Conservation (phyloP, 2,888 invertebrate genomes). For the Zele albiditarsus region DNA sequence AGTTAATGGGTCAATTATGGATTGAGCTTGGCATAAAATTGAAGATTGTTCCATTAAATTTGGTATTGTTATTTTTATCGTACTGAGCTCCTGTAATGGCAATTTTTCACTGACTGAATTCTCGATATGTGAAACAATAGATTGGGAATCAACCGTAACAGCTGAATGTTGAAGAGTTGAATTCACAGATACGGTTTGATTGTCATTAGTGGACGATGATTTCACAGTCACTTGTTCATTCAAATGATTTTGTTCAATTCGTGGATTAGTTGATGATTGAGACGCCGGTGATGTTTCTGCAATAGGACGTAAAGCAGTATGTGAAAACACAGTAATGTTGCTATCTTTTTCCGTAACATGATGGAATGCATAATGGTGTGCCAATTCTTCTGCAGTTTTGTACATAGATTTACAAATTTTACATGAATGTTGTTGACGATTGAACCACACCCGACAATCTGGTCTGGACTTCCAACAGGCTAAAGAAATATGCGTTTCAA, state of each 20-base stretch:
- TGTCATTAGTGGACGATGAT: background rate
- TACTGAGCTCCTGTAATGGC: background rate
- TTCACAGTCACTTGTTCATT: background rate
- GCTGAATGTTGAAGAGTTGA: background rate
- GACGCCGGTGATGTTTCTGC: background rate
- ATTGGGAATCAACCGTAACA: background rate
- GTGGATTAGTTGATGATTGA: background rate
- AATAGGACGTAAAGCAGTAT: background rate
- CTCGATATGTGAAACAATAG: background rate
- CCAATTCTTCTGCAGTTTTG: background rate
- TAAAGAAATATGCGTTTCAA: constrained; percentile 1
- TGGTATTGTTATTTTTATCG: background rate
- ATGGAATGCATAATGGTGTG: background rate
- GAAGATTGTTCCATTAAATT: background rate
- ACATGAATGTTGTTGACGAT: background rate
- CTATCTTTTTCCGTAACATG: background rate
- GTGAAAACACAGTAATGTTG: background rate
- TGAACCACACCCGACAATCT: constrained; percentile 13
- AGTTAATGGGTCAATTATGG: background rate
- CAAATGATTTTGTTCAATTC: background rate
- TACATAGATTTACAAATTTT: background rate
- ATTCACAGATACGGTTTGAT: background rate
- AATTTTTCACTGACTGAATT: background rate
- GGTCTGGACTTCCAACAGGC: background rate
- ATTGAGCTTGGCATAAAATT: background rate